Evolutionary conservation across 1,140 invertebrate genomes (phyloP).

Genomic region (Armadillidium nasatum): DNA sequence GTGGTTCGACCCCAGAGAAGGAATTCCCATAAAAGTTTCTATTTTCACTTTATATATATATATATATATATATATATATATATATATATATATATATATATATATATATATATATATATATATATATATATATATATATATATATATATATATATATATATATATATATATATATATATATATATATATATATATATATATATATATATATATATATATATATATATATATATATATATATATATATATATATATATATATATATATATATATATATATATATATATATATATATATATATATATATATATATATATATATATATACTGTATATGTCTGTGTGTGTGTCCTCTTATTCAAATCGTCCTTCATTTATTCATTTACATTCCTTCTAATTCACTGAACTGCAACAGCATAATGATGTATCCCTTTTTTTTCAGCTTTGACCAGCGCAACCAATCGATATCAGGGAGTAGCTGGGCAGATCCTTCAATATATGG

Average conservation of each 20-base stretch:
- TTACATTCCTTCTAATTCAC: too few relatives aligned
- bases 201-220: neutral
- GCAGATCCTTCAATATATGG: neutral
- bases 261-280: neutral
- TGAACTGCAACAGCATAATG: too few relatives aligned
- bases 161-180: neutral
- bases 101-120: neutral
- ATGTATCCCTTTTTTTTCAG: neutral
- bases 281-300: neutral
- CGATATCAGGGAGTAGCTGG: neutral
- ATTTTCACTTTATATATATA: neutral
- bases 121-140: conserved; percentile 6
- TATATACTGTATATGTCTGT: neutral
- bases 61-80: neutral
- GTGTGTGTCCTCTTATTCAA: neutral
- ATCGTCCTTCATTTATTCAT: neutral
- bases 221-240: neutral
- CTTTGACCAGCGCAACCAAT: neutral
- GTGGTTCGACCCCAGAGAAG: too few relatives aligned
- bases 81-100: neutral
- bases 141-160: neutral
- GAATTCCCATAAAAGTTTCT: too few relatives aligned
- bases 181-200: neutral
- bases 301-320: neutral
- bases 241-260: neutral